Base-by-base conservation (phyloP, 2,888 invertebrate genomes). In the Zaprionus lineosus region DNA sequence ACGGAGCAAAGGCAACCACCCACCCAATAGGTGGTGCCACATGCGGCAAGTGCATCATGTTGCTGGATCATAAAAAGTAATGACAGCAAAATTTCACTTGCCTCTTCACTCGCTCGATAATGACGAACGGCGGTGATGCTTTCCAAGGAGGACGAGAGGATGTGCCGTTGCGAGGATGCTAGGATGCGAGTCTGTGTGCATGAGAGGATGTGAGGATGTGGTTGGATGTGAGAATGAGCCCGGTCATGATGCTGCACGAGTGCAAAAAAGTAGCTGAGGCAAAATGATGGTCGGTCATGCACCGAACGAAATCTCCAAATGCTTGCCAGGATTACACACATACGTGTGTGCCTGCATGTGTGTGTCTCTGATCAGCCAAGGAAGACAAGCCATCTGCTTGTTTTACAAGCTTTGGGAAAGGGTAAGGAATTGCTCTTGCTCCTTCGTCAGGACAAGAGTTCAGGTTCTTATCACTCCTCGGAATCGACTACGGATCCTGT, bases 51-150 rank as follows among this genome's bases (percentile, higher is more conserved):
- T 79, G 79, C 79, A 79, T 82, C 83, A 79, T 84, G 83, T 72
- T 74, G 79, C 53, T 72, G 79, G 63, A 48, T 58, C 79, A 85
- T 79, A 79, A 79, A 82, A 85, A 78, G 79, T 79, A 85, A 79
- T 83, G 85, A 85, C 84, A 79, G 81, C 66, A 66, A 72, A 76
- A 84, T 69, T 83, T 72, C 58, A 52, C 74, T 57, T 52, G 62
- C 53, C 57, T 59, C 39, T 51, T 47, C 36, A 9, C 41, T 39
- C 51, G 65, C 79, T 57, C 76, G 76, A 85, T 86, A 86, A 85
- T 86, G 86, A 84, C 61, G 63, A 61, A 66, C 43, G 67, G 59
- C 16, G 31, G 21, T 19, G 64, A 53, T 51, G 37, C 48, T 44
- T 24, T 34, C 21, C 37, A 9, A 7, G 48, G 14, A 1, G 29